Percentiles rank a stretch among this genome's conserved stretches.
phyloP scores from a whole-genome alignment of 2,888 invertebrate species.

The Philhelius pedissequus region DNA sequence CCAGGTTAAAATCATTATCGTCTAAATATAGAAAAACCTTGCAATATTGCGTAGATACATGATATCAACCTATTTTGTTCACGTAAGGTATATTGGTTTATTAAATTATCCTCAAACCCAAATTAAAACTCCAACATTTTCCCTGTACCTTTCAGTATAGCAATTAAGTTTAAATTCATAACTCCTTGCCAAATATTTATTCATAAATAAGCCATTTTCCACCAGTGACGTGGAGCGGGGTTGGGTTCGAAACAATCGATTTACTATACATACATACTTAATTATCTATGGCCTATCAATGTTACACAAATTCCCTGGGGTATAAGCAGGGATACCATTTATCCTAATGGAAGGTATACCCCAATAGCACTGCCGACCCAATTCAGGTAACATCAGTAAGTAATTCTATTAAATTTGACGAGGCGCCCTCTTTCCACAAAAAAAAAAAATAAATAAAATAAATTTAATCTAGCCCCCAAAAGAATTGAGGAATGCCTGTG shows the following conservation, averaged over 20 bases:
- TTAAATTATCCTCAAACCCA: too few relatives aligned
- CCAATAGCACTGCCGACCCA: neutral
- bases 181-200: neutral
- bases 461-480: conserved; percentile 51
- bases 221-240: neutral
- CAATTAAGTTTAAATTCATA: neutral
- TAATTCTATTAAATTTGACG: conserved; percentile 34
- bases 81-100: too few relatives aligned
- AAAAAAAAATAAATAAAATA: conserved; percentile 32
- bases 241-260: conserved; percentile 13
- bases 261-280: conserved; percentile 36
- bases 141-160: neutral
- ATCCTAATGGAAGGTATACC: conserved; percentile 43
- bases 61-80: too few relatives aligned
- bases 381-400: conserved; percentile 3
- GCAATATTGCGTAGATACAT: too few relatives aligned
- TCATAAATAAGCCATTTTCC: neutral
- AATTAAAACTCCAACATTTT: too few relatives aligned
- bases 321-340: conserved; percentile 7
- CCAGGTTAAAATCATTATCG: too few relatives aligned
- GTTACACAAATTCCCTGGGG: conserved; percentile 29
- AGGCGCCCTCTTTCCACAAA: neutral
- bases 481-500: conserved; percentile 14
- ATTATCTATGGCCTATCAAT: conserved; percentile 50
- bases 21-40: too few relatives aligned